Evolutionary conservation across 35 echinoderm and acorn worm genomes (phyloP), one percentile per base, ranked within the genome.

Genomic region (Lytechinus pictus): DNA sequence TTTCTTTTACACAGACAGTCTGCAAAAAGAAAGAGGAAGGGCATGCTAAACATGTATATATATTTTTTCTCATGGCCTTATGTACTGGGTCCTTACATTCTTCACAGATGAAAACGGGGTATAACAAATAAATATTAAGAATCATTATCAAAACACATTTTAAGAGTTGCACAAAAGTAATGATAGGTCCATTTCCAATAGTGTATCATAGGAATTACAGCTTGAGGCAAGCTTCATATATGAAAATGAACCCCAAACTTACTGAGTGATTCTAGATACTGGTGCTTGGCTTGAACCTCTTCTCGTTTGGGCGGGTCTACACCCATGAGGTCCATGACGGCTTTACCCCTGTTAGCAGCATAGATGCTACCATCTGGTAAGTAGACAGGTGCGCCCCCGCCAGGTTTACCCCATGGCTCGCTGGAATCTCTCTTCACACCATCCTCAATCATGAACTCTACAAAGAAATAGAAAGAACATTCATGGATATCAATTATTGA

Each of bases 401-500:
- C 98, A 13, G 98, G 98, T 94, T 92, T 94, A 14, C 98, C 98
- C 98, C 98, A 99, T 0, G 98, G 98, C 52, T 97, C 89, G 55
- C 71, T 95, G 13, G 94, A 61, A 60, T 94, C 94, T 12, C 51
- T 57, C 9, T 52, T 90, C 8, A 24, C 66, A 4, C 66, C 54
- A 54, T 93, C 92, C n/a, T 8, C 27, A 9, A 28, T 57, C n/a
- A 93, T 57, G 92, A 55, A n/a, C n/a, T 93, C 92, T 93, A n/a
- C 5, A 28, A 44, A 93, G 92, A 4, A 90, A 90, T 12, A 21
- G 4, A 52, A 90, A 90, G 19, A n/a, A 7, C 33, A 44, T 44
- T 1, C 33, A 44, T 44, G 33, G 33, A 44, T 44, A 44, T 44
- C 33, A 44, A 44, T 44, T 44, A 44, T 2, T 44, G 33, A 44